A percentile compares a stretch with the other conserved stretches of the same genome.
These are phyloP conservation scores for Trissolcus basalis DNA, from an alignment of 1,140 invertebrate species.

Conservation along the genomic window DNA sequence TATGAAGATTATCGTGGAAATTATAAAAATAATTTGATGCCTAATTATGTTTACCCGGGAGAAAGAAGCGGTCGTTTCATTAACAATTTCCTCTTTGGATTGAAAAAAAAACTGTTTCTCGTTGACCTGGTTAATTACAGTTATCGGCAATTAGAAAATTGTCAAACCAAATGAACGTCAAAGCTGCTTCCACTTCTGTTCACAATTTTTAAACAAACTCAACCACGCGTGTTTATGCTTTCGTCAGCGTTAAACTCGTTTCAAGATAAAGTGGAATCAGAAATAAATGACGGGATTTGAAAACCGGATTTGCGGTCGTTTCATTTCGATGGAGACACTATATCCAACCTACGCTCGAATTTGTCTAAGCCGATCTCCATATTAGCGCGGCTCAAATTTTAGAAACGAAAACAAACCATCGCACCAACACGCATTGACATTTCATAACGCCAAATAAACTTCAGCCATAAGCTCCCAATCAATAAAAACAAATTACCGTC, in stretches of 20 bases:
- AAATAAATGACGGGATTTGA: constrained; percentile 10
- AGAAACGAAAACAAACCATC: constrained; percentile 9
- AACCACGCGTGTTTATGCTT: background rate
- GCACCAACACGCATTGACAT: too few species aligned
- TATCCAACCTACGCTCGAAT: constrained; percentile 18
- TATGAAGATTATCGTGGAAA: too few species aligned
- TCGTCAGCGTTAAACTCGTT: constrained; percentile 18
- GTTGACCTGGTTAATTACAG: too few species aligned
- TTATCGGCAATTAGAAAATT: background rate
- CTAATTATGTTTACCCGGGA: too few species aligned
- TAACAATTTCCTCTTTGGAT: too few species aligned
- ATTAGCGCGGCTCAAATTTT: background rate
- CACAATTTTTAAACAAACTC: background rate
- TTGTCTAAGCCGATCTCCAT: constrained; percentile 14
- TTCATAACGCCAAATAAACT: too few species aligned
- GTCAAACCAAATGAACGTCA: background rate
- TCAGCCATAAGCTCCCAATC: too few species aligned
- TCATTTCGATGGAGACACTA: constrained; percentile 5
- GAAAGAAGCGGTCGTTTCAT: too few species aligned
- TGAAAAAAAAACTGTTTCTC: too few species aligned
- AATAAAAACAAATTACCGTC: constrained; percentile 11
- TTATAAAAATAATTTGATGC: too few species aligned
- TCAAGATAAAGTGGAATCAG: constrained; percentile 15
- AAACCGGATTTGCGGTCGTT: constrained; percentile 27
- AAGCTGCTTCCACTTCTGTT: background rate